Evolutionary conservation across 2,113 vertebrate genomes (phyloP).

Genomic region (Ovibos moschatus): DNA sequence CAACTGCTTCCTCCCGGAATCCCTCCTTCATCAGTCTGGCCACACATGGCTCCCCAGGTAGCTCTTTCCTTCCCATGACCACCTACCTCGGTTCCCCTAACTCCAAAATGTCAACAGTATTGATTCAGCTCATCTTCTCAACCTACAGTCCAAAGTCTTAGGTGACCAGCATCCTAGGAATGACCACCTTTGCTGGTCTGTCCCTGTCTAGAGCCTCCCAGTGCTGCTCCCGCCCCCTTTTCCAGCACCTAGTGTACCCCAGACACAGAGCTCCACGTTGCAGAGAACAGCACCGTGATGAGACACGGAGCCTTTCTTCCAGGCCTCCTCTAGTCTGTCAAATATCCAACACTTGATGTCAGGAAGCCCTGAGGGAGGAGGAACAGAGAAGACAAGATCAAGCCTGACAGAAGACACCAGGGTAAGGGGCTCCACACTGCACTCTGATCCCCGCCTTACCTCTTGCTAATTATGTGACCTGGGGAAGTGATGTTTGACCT

Average conservation of each 20-base stretch:
- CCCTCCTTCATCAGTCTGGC: neutral
- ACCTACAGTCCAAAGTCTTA: neutral
- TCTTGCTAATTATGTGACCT: neutral
- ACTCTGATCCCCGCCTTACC: neutral
- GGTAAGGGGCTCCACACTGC: neutral
- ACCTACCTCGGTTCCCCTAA: neutral
- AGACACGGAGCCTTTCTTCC: neutral
- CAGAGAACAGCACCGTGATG: fast-evolving
- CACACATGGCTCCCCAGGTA: neutral
- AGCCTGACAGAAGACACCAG: neutral
- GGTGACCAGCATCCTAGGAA: neutral
- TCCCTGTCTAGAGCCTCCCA: neutral
- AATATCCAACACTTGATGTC: too few species aligned
- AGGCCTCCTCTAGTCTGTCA: neutral
- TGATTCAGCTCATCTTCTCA: neutral
- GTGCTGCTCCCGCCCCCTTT: neutral
- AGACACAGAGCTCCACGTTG: neutral
- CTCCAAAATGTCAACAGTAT: neutral
- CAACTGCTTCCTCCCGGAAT: neutral
- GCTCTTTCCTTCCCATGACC: neutral
- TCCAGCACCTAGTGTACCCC: neutral
- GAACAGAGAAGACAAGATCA: neutral
- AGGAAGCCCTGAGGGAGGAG: neutral
- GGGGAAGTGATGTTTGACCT: neutral
- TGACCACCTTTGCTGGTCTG: neutral